A percentile compares a stretch with the other conserved stretches of the same genome.
phyloP scores from a whole-genome alignment of 2,113 vertebrate genomes.

The Tachuris rubrigastra region DNA sequence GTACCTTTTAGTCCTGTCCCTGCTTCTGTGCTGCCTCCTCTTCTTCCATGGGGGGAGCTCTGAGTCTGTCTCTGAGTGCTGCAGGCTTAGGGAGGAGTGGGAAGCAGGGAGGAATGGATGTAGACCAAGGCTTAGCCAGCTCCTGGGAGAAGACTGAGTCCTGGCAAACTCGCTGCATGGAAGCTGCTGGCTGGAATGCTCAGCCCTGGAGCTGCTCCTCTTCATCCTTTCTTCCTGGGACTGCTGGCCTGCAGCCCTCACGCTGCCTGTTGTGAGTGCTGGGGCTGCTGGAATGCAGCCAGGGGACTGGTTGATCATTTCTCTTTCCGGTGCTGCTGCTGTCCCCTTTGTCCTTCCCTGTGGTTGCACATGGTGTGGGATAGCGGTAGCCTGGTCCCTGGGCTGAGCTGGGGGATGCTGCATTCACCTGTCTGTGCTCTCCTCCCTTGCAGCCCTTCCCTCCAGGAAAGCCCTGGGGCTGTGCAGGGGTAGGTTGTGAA shows the following conservation, averaged over 20 bases:
- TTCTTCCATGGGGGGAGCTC: slow-evolving; percentile 54
- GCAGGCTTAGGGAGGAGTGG: background rate
- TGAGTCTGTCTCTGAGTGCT: background rate
- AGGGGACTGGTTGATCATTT: background rate
- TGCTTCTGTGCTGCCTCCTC: background rate
- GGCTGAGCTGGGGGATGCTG: background rate
- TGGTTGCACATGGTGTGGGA: rapidly evolving
- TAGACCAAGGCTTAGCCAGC: background rate
- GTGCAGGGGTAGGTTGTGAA: background rate
- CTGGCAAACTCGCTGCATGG: rapidly evolving
- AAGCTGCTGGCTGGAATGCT: background rate
- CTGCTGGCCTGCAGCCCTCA: rapidly evolving
- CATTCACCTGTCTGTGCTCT: background rate
- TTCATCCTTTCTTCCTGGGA: background rate
- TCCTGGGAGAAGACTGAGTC: background rate
- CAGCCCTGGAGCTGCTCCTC: background rate
- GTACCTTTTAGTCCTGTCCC: background rate
- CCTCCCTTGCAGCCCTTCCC: background rate
- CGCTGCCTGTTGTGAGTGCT: background rate
- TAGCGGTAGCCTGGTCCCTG: rapidly evolving
- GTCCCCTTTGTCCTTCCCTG: background rate
- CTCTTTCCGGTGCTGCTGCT: background rate
- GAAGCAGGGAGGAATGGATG: background rate
- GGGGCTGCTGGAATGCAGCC: background rate
- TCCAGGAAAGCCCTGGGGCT: background rate